Evolutionary conservation across 1,140 invertebrate species (phyloP).

Genomic region (Megalopta genalis): DNA sequence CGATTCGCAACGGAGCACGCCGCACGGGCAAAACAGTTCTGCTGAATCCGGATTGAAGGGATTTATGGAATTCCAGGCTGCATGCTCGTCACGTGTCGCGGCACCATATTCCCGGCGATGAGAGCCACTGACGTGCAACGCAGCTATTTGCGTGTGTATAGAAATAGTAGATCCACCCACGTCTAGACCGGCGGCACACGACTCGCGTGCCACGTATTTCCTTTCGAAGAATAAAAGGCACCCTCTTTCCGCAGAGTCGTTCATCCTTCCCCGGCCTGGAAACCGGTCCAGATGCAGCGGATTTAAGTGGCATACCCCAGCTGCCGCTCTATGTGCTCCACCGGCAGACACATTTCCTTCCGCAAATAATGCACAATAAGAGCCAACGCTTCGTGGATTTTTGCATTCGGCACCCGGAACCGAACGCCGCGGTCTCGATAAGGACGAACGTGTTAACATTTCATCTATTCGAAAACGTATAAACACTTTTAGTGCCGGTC

Average conservation of each 20-base stretch:
- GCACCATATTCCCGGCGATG: neutral
- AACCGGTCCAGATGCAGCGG: conserved; percentile 56
- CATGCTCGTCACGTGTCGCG: neutral
- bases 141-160: conserved; percentile 26
- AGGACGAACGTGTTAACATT: neutral
- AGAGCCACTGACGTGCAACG: conserved; percentile 20
- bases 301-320: conserved; percentile 59
- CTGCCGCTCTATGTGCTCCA: conserved; percentile 26
- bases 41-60: neutral
- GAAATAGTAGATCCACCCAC: conserved; percentile 22
- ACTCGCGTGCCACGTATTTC: conserved; percentile 38
- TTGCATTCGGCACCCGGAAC: neutral
- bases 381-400: neutral
- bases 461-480: too few species aligned
- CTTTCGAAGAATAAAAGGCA: conserved; percentile 38
- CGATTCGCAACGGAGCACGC: neutral
- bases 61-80: neutral
- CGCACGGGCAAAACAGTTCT: neutral
- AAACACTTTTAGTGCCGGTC: too few species aligned
- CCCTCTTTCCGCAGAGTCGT: conserved; percentile 31
- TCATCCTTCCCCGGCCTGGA: conserved; percentile 34
- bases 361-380: conserved; percentile 7
- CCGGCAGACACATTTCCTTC: conserved; percentile 27
- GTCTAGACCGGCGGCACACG: conserved; percentile 38
- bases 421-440: neutral